A percentile compares a stretch with the other conserved stretches of the same genome.
Evolutionary conservation across 2,888 invertebrate species (phyloP).

Genomic region (Dolomedes plantarius): DNA sequence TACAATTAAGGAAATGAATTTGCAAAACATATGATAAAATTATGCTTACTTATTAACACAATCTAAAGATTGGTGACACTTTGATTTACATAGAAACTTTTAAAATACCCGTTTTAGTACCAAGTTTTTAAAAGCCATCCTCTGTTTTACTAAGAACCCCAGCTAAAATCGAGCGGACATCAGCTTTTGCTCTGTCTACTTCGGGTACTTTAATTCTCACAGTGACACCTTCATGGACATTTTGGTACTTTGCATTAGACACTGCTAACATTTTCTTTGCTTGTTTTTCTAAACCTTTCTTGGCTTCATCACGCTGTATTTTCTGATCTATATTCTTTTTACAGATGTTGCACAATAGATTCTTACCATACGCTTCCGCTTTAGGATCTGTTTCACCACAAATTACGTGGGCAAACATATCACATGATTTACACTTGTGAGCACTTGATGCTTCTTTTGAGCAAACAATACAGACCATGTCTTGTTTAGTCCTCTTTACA

Average conservation of each 20-base stretch:
- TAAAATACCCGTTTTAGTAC: conserved; percentile 10
- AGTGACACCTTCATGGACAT: background rate
- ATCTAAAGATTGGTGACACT: background rate
- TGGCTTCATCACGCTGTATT: background rate
- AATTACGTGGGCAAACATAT: no score
- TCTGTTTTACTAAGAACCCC: conserved; percentile 20
- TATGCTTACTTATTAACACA: no score
- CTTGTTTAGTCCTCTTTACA: conserved; percentile 24
- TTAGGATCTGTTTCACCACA: background rate
- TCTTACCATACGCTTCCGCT: no score
- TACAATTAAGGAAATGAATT: no score
- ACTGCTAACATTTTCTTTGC: conserved; percentile 5
- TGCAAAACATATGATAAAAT: no score
- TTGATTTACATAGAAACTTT: background rate
- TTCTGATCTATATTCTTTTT: background rate
- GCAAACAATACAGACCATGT: conserved; percentile 19
- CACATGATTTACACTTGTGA: no score
- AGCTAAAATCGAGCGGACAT: conserved; percentile 18
- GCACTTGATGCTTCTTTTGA: conserved; percentile 15
- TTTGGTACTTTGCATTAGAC: no score
- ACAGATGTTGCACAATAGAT: background rate
- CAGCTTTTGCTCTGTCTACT: background rate
- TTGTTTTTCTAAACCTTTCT: background rate
- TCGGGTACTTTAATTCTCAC: conserved; percentile 13
- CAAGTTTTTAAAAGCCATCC: conserved; percentile 17